Percentiles rank a stretch among this genome's conserved stretches.
Evolutionary conservation across 1,140 invertebrate species (phyloP).

Genomic region (Dinoponera quadriceps): DNA sequence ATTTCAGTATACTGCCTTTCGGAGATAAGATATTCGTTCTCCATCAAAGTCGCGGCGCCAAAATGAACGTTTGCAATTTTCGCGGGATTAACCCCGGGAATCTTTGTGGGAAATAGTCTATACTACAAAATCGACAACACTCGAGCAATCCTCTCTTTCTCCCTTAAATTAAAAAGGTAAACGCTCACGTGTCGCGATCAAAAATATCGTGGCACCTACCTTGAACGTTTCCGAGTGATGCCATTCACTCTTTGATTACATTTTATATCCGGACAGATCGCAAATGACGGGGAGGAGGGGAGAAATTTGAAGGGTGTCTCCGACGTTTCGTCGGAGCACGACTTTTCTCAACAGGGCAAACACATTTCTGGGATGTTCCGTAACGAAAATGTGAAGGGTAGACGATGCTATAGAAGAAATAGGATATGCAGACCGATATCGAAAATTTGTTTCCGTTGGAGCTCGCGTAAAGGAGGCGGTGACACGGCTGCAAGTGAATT

Average conservation of each 20-base stretch:
- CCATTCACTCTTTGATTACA: conserved; percentile 30
- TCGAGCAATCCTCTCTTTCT: too few species aligned
- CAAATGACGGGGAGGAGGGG: background rate
- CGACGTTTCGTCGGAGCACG: conserved; percentile 46
- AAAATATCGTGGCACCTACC: background rate
- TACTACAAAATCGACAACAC: background rate
- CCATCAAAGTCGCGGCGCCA: conserved; percentile 47
- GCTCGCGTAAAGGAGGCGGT: conserved; percentile 49
- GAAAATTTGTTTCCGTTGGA: conserved; percentile 50
- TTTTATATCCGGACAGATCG: conserved; percentile 31
- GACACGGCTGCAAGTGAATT: conserved; percentile 43
- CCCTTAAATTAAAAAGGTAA: too few species aligned
- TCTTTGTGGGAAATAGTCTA: conserved; percentile 57
- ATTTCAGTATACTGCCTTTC: conserved; percentile 35
- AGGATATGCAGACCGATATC: conserved; percentile 61
- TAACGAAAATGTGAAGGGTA: conserved; percentile 52
- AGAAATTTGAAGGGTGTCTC: conserved; percentile 36
- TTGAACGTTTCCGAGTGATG: background rate
- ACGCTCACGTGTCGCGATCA: background rate
- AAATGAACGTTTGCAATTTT: conserved; percentile 45
- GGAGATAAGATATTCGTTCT: conserved; percentile 60
- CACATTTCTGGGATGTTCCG: conserved; percentile 60
- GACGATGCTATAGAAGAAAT: conserved; percentile 12
- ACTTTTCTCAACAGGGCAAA: conserved; percentile 55
- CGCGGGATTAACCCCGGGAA: conserved; percentile 62